Percentiles rank a stretch among this genome's conserved stretches.
These are phyloP conservation scores for Calephelis virginiensis DNA, from an alignment of 1,140 invertebrate genomes.

Conservation along the genomic window DNA sequence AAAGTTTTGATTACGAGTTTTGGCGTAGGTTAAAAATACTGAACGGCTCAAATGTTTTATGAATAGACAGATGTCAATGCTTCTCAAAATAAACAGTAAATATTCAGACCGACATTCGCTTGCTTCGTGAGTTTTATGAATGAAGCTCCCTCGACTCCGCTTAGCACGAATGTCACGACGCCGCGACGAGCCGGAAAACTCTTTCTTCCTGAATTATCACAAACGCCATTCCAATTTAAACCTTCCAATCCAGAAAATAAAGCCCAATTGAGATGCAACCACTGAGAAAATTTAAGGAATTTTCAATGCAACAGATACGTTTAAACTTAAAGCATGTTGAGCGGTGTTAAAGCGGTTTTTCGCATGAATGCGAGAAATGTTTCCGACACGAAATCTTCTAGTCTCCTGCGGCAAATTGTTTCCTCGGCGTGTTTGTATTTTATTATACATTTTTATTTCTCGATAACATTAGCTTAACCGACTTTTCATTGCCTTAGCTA, in stretches of 20 bases:
- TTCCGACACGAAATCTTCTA: slow-evolving; percentile 70
- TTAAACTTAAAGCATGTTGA: slow-evolving; percentile 45
- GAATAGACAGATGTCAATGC: slow-evolving; percentile 2
- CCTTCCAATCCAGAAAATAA: slow-evolving; percentile 40
- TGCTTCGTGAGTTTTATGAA: slow-evolving; percentile 62
- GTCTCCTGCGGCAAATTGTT: slow-evolving; percentile 77
- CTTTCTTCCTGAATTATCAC: slow-evolving; percentile 71
- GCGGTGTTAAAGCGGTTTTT: slow-evolving; percentile 46
- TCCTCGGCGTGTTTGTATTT: slow-evolving; percentile 77
- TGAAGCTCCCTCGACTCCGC: slow-evolving; percentile 63
- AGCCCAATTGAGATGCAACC: slow-evolving; percentile 28
- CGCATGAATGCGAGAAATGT: slow-evolving; percentile 32
- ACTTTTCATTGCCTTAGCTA: slow-evolving; percentile 75
- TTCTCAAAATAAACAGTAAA: slow-evolving; percentile 46
- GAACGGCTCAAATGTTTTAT: not conserved
- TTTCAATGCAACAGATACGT: slow-evolving; percentile 44
- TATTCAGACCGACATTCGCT: slow-evolving; percentile 55
- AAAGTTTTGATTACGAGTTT: too few species aligned
- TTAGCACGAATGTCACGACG: slow-evolving; percentile 76
- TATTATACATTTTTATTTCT: slow-evolving; percentile 79
- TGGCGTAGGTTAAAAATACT: not conserved
- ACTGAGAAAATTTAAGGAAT: slow-evolving; percentile 70
- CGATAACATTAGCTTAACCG: slow-evolving; percentile 79
- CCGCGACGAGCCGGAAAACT: slow-evolving; percentile 75
- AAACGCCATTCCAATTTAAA: slow-evolving; percentile 36